Percentiles rank a stretch among this genome's conserved stretches.
Evolutionary conservation across 2,888 invertebrate genomes (phyloP).

Genomic region (Caenorhabditis angaria): DNA sequence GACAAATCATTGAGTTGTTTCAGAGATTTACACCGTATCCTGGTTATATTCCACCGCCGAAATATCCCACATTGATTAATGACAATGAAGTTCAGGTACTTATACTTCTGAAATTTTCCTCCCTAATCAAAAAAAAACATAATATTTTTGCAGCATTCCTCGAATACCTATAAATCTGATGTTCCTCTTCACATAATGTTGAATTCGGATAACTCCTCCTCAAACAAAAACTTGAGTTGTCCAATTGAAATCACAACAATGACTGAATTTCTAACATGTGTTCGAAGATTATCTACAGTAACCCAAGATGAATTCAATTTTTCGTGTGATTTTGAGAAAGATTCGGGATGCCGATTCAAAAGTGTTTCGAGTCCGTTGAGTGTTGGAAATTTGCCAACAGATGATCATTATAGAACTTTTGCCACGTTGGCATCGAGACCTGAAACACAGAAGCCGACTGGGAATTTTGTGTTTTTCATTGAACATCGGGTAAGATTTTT

Average conservation of each 20-base stretch:
- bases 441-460: conserved; percentile 39
- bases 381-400: conserved; percentile 39
- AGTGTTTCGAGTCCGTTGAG: conserved; percentile 39
- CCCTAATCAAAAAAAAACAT: too few species aligned
- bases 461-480: conserved; percentile 54
- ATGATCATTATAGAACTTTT: conserved; percentile 39
- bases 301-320: conserved; percentile 40
- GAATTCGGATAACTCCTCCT: background rate
- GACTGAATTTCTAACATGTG: conserved; percentile 42
- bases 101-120: too few species aligned
- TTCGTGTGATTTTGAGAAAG: conserved; percentile 44
- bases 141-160: conserved; percentile 37
- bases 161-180: conserved; percentile 35
- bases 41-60: conserved; percentile 54
- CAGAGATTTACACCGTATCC: conserved; percentile 50
- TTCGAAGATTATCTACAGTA: conserved; percentile 39
- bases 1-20: too few species aligned
- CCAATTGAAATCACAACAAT: conserved; percentile 32
- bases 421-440: conserved; percentile 35
- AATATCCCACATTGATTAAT: conserved; percentile 37
- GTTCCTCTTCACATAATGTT: conserved; percentile 20
- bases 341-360: conserved; percentile 46
- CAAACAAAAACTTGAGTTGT: conserved; percentile 27
- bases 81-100: conserved; percentile 10
- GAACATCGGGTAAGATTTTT: conserved; percentile 44